A percentile compares a stretch with the other conserved stretches of the same genome.
phyloP scores from a whole-genome alignment of 2,797 vertebrate species.

The Chelon auratus region DNA sequence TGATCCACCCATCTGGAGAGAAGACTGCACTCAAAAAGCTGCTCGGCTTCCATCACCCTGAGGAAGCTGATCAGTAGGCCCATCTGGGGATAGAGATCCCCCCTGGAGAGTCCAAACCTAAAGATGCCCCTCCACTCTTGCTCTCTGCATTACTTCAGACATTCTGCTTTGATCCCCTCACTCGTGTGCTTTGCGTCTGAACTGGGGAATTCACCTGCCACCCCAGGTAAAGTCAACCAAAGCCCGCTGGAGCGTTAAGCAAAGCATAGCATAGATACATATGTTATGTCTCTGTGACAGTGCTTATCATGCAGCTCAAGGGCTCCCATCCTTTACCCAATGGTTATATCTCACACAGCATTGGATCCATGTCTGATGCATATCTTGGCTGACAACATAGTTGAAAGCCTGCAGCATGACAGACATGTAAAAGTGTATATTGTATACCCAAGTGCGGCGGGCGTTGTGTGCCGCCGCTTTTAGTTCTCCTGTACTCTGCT shows the following conservation, averaged over 20 bases:
- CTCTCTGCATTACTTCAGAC: conserved; percentile 25
- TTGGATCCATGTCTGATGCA: conserved; percentile 78
- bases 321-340: conserved; percentile 76
- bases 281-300: conserved; percentile 77
- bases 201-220: conserved; percentile 65
- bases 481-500: conserved; percentile 28
- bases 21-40: conserved; percentile 48
- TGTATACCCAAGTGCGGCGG: conserved; percentile 46
- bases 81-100: conserved; percentile 61
- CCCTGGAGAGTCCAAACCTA: conserved; percentile 43
- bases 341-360: conserved; percentile 76
- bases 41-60: conserved; percentile 63
- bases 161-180: conserved; percentile 45
- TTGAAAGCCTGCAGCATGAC: conserved; percentile 71
- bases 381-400: conserved; percentile 78
- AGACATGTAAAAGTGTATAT: conserved; percentile 77
- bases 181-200: conserved; percentile 13
- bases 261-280: conserved; percentile 78
- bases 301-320: conserved; percentile 82
- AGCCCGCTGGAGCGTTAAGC: conserved; percentile 62
- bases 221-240: conserved; percentile 66
- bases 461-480: conserved; percentile 27
- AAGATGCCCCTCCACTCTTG: conserved; percentile 20
- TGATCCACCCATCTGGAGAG: conserved; percentile 77
- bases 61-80: conserved; percentile 62